phyloP scores from a whole-genome alignment of 2,113 vertebrate genomes.

The Tetraodon nigroviridis region DNA sequence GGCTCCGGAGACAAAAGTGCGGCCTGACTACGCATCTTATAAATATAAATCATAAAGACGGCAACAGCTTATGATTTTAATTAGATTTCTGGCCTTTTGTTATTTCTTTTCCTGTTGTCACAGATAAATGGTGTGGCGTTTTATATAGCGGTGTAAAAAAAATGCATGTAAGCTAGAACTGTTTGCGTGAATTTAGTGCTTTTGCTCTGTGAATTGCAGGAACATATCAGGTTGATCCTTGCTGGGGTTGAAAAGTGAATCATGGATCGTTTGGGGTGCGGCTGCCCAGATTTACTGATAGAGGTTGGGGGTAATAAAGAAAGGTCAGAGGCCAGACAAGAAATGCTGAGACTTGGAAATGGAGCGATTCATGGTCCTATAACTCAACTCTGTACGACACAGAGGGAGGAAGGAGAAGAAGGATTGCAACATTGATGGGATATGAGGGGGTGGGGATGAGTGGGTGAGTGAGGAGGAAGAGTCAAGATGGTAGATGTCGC shows the following conservation, averaged over 20 bases:
- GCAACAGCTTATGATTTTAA: no score
- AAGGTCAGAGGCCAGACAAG: slow-evolving; percentile 42
- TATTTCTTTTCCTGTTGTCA: no score
- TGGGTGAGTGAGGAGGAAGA: slow-evolving; percentile 10
- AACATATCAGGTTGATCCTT: slow-evolving; percentile 45
- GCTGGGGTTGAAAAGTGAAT: slow-evolving; percentile 43
- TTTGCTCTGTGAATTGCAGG: slow-evolving; percentile 6
- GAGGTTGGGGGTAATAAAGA: slow-evolving; percentile 48
- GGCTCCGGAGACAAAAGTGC: no score
- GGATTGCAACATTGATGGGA: slow-evolving; percentile 9
- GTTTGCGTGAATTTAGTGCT: no score
- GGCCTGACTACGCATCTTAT: no score
- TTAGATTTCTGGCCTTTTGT: no score
- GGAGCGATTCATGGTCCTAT: slow-evolving; percentile 54
- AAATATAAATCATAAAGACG: no score
- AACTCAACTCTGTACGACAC: slow-evolving; percentile 42
- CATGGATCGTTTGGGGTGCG: slow-evolving; percentile 37
- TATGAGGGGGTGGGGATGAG: not conserved
- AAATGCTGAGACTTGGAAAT: slow-evolving; percentile 63
- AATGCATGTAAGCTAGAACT: no score
- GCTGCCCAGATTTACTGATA: slow-evolving; percentile 52
- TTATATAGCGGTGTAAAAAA: no score
- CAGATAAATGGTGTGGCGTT: no score
- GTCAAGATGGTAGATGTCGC: not conserved
- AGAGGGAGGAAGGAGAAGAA: slow-evolving; percentile 11